These are phyloP conservation scores for Litocranius walleri DNA, from an alignment of 2,113 vertebrate species.

Conservation along the genomic window DNA sequence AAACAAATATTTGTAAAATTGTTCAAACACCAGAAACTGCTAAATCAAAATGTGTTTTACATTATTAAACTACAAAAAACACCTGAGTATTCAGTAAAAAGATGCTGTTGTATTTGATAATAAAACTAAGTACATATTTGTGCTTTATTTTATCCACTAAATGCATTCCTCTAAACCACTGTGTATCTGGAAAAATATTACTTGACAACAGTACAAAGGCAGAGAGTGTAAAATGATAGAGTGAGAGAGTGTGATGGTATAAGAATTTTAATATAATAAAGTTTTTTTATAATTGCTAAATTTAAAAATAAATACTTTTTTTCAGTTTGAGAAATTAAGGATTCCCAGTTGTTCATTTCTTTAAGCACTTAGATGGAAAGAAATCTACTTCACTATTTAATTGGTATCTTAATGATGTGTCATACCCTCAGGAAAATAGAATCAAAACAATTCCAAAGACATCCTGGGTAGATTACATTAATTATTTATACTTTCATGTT, in stretches of 20 bases:
- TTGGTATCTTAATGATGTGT: slow-evolving; percentile 19
- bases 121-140: neutral
- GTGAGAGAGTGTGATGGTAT: neutral
- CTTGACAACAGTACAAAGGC: neutral
- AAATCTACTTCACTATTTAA: slow-evolving; percentile 25
- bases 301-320: neutral
- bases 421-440: slow-evolving; percentile 29
- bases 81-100: neutral
- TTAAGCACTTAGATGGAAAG: neutral
- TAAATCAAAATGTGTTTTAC: neutral
- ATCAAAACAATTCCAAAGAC: slow-evolving; percentile 25
- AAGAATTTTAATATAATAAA: neutral
- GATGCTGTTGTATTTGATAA: neutral
- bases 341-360: neutral
- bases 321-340: neutral
- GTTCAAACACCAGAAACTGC: neutral
- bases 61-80: neutral
- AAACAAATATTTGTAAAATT: neutral
- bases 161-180: neutral
- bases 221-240: neutral
- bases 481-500: slow-evolving; percentile 44
- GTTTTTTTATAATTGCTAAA: neutral
- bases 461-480: neutral
- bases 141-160: neutral
- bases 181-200: neutral